Percentiles rank a stretch among this genome's conserved stretches.
Evolutionary conservation across 2,888 invertebrate genomes (phyloP).

Genomic region (Emmelina monodactyla): DNA sequence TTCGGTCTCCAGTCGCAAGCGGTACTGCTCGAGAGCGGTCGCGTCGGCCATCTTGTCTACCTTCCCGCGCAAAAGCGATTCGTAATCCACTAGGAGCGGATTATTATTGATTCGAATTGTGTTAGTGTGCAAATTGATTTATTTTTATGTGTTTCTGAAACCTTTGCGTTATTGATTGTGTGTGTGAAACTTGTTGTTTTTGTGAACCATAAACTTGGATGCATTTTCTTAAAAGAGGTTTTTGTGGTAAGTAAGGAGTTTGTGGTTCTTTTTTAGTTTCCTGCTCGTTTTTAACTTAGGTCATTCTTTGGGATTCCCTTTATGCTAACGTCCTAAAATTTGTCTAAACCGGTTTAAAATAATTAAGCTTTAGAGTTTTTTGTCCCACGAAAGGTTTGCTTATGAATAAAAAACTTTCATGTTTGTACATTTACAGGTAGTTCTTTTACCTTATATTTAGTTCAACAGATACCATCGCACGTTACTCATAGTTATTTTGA

Average conservation of each 20-base stretch:
- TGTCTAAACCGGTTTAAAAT: too few species aligned
- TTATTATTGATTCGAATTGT: constrained; percentile 22
- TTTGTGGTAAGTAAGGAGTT: constrained; percentile 46
- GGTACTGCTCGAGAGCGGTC: constrained; percentile 25
- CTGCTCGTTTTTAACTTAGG: too few species aligned
- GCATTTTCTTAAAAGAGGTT: constrained; percentile 33
- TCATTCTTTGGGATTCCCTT: too few species aligned
- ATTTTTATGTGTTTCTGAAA: constrained; percentile 26
- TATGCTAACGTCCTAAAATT: too few species aligned
- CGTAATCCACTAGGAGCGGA: not conserved
- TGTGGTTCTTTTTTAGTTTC: constrained; percentile 1
- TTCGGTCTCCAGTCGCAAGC: constrained; percentile 46
- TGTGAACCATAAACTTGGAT: constrained; percentile 42
- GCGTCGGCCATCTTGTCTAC: constrained; percentile 15
- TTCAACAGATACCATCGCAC: too few species aligned
- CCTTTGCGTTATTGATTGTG: constrained; percentile 28
- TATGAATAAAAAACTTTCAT: too few species aligned
- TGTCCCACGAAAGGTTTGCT: too few species aligned
- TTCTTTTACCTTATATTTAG: too few species aligned
- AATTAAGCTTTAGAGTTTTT: too few species aligned
- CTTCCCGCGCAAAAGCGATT: constrained; percentile 27
- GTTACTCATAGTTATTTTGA: too few species aligned
- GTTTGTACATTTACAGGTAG: too few species aligned
- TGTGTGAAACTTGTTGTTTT: constrained; percentile 38
- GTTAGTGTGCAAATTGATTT: constrained; percentile 26